Evolutionary conservation across 92 coral and sea anemone genomes (phyloP).

Genomic region (Palythoa grandiflora): DNA sequence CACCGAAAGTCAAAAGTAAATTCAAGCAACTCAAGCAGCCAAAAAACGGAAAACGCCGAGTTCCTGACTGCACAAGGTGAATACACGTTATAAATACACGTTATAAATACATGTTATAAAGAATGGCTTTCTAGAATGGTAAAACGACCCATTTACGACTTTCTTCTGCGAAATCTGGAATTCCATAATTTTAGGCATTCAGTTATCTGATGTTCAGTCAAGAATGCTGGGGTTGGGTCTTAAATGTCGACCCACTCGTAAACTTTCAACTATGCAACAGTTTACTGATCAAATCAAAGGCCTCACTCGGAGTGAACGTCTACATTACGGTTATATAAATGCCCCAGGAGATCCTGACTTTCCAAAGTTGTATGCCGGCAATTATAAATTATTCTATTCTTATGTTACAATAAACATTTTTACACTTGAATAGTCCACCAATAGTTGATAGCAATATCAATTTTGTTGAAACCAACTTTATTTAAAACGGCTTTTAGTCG

Average conservation of each 20-base stretch:
- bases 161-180: constrained; percentile 48
- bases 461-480: not conserved
- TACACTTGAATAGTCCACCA: not conserved
- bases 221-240: not conserved
- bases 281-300: constrained; percentile 6
- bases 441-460: not conserved
- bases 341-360: constrained; percentile 5
- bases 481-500: not conserved
- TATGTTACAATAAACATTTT: not conserved
- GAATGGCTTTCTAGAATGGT: constrained; percentile 58
- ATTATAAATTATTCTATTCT: not conserved
- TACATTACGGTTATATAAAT: no score
- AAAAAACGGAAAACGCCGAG: constrained; percentile 21
- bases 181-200: constrained; percentile 46
- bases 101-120: no score
- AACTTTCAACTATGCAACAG: constrained; percentile 13
- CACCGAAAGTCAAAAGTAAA: not conserved
- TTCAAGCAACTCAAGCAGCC: not conserved
- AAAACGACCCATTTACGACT: constrained; percentile 44
- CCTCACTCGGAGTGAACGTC: not conserved
- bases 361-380: not conserved
- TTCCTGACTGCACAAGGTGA: constrained; percentile 5
- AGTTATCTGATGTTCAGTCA: not conserved
- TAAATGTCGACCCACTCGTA: not conserved
- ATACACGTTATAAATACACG: not conserved